These are phyloP conservation scores for Ephydatia muelleri DNA, from an alignment of 37 sponge, comb jelly and placozoan species.

Conservation along the genomic window DNA sequence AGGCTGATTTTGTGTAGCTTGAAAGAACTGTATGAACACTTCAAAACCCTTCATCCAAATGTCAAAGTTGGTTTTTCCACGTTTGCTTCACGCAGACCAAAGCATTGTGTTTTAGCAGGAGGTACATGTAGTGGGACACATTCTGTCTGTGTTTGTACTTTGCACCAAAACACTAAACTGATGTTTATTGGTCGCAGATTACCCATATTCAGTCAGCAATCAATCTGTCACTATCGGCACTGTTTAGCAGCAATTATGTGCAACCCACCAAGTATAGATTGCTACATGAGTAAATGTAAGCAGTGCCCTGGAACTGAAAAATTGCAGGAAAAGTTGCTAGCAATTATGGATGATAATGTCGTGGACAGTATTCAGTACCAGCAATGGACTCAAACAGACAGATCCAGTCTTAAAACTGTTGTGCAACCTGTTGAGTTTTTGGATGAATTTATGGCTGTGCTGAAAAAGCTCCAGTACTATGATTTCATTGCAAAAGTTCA, in stretches of 20 bases:
- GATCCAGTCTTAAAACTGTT: conserved; percentile 34
- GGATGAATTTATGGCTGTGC: no score
- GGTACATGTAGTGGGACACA: conserved; percentile 42
- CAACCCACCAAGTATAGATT: conserved; percentile 16
- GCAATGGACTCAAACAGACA: conserved; percentile 23
- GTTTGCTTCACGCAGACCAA: conserved; percentile 28
- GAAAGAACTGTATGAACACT: conserved; percentile 17
- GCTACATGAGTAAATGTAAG: not conserved
- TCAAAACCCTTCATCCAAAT: conserved; percentile 7
- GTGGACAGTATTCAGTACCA: not conserved
- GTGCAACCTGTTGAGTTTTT: conserved; percentile 19
- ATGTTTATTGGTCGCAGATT: conserved; percentile 22
- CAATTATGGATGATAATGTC: conserved; percentile 1
- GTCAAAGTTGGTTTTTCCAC: conserved; percentile 34
- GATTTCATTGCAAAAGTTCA: no score
- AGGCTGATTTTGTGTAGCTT: conserved; percentile 15
- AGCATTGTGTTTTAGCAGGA: conserved; percentile 34
- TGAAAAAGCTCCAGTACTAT: no score
- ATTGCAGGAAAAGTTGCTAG: not conserved
- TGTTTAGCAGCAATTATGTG: no score
- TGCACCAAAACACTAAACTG: conserved; percentile 37
- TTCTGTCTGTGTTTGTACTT: conserved; percentile 45
- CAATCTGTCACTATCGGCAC: not conserved
- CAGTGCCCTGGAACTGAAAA: not conserved
- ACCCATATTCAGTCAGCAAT: not conserved